Conservation (phyloP, 2,888 invertebrate genomes). For the Drosophila phalerata region DNA sequence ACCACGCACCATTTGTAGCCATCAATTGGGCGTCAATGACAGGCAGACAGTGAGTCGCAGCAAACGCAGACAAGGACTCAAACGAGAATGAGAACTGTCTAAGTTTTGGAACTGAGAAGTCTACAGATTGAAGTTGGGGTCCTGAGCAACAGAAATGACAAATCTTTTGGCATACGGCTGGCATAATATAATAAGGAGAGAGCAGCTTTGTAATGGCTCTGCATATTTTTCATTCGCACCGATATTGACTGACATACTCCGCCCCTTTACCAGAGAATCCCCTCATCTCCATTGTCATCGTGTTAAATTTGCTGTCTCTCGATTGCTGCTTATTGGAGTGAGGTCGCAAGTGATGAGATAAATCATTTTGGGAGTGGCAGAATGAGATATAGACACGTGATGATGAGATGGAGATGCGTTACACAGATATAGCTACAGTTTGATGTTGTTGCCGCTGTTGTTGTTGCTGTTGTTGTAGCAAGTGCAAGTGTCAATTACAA, state of each 20-base stretch:
- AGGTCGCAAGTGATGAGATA: slow-evolving; percentile 80
- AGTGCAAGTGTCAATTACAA: slow-evolving; percentile 84
- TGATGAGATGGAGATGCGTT: slow-evolving; percentile 64
- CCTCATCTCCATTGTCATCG: neutral
- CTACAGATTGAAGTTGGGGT: neutral
- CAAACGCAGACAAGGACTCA: slow-evolving; percentile 4
- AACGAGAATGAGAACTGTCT: neutral
- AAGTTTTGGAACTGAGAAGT: neutral
- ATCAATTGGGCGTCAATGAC: slow-evolving; percentile 60
- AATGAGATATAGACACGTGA: slow-evolving; percentile 59
- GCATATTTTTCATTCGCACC: slow-evolving; percentile 40
- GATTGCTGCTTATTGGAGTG: slow-evolving; percentile 24
- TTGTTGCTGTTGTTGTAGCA: slow-evolving; percentile 55
- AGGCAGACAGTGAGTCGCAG: slow-evolving; percentile 23
- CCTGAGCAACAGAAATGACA: slow-evolving; percentile 34
- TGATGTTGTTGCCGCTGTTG: slow-evolving; percentile 21
- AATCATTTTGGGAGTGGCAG: slow-evolving; percentile 76
- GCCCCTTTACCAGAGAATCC: neutral
- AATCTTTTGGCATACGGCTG: slow-evolving; percentile 46
- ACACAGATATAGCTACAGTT: slow-evolving; percentile 32
- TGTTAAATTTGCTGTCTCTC: slow-evolving; percentile 12
- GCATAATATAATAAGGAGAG: slow-evolving; percentile 48
- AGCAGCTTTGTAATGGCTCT: slow-evolving; percentile 44
- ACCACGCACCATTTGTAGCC: slow-evolving; percentile 63
- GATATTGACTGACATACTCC: slow-evolving; percentile 45